A percentile compares a stretch with the other conserved stretches of the same genome.
phyloP scores from a whole-genome alignment of 2,113 vertebrate species.

The Neogale vison region DNA sequence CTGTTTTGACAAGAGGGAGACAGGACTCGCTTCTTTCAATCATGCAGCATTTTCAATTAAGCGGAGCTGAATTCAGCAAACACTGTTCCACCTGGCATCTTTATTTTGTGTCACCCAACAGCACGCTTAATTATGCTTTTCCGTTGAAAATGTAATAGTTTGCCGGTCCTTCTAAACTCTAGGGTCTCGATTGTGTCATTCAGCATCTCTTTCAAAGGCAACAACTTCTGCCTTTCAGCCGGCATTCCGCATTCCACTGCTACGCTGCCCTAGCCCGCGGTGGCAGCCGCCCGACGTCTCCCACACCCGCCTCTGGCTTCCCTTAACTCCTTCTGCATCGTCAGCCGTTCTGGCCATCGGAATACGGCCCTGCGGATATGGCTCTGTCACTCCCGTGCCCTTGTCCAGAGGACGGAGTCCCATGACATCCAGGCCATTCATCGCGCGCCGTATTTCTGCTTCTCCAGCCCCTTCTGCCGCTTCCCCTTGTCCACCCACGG shows the following conservation, averaged over 20 bases:
- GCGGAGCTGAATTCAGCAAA: background rate
- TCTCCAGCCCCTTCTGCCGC: background rate
- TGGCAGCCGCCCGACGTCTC: background rate
- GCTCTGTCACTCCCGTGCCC: fast-evolving
- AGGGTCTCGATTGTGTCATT: background rate
- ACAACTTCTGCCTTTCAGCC: background rate
- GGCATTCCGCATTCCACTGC: fast-evolving
- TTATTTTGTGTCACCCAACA: background rate
- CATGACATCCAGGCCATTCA: fast-evolving
- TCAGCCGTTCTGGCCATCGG: too few species aligned
- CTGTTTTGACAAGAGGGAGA: background rate
- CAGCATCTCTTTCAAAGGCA: background rate
- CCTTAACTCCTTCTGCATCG: background rate
- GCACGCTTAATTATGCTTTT: background rate
- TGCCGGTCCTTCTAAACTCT: background rate
- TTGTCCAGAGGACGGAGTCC: too few species aligned
- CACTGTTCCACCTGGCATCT: background rate
- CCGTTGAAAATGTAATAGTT: background rate
- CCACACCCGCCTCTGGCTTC: fast-evolving
- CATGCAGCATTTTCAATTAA: background rate
- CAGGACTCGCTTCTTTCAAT: background rate
- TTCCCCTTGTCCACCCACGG: background rate
- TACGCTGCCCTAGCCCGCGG: fast-evolving
- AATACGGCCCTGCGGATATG: fast-evolving
- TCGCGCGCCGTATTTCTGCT: fast-evolving